Evolutionary conservation across 2,113 vertebrate genomes (phyloP).

Genomic region (Psophia crepitans): DNA sequence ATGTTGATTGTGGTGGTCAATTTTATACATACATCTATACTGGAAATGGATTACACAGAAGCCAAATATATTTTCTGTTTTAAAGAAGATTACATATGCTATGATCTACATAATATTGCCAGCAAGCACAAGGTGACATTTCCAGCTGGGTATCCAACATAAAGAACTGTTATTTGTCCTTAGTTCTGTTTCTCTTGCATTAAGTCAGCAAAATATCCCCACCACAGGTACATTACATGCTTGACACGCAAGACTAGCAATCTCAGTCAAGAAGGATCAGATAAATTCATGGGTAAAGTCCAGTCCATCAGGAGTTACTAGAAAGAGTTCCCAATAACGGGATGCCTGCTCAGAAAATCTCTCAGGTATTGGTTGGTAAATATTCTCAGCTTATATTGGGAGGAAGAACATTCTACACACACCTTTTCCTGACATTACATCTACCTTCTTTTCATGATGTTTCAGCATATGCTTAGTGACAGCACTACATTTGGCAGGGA

Average conservation of each 20-base stretch:
- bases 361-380: accelerated
- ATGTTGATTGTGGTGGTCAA: neutral
- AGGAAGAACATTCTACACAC: neutral
- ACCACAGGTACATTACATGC: neutral
- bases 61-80: neutral
- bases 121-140: neutral
- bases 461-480: neutral
- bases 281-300: neutral
- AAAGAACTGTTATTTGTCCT: neutral
- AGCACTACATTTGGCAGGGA: neutral
- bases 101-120: neutral
- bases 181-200: neutral
- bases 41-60: neutral
- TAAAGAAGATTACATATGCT: neutral
- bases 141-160: neutral
- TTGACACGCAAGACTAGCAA: neutral
- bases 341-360: neutral
- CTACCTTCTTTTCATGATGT: neutral
- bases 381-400: neutral
- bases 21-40: neutral
- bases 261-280: neutral
- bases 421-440: neutral
- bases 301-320: neutral
- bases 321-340: neutral
- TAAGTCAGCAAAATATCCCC: neutral